phyloP scores from a whole-genome alignment of 2,797 vertebrate species.

The Pitangus sulphuratus region DNA sequence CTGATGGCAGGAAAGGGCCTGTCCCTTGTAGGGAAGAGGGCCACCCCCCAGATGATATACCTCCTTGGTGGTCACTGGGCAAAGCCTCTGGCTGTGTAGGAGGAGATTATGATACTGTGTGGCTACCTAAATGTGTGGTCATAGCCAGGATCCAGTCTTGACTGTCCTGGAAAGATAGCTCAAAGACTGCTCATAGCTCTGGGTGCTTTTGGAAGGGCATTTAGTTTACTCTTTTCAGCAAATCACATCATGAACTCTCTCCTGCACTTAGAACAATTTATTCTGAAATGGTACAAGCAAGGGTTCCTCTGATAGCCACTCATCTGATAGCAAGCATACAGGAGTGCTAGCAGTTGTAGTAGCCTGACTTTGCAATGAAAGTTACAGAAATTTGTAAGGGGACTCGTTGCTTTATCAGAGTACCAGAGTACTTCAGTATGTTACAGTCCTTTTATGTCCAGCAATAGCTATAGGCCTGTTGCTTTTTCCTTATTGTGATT shows the following conservation, averaged over 20 bases:
- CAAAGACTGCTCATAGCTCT: neutral
- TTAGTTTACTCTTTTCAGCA: neutral
- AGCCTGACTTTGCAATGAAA: neutral
- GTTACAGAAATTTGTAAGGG: neutral
- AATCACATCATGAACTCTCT: neutral
- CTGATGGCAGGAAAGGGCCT: neutral
- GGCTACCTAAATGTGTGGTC: neutral
- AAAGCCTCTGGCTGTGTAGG: neutral
- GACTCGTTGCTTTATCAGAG: neutral
- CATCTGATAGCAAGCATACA: neutral
- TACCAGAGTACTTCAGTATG: neutral
- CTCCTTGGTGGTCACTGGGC: neutral
- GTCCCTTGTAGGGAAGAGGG: fast-evolving
- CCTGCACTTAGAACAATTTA: neutral
- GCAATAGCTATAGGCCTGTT: neutral
- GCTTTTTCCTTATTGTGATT: neutral
- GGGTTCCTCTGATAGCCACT: neutral
- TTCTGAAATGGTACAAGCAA: neutral
- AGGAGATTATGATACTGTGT: neutral
- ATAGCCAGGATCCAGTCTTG: neutral
- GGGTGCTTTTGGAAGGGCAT: neutral
- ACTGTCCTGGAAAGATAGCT: neutral
- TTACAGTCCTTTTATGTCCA: neutral
- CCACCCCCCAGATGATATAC: neutral
- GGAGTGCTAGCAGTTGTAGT: neutral